phyloP scores from a whole-genome alignment of 2,113 vertebrate species.

The Paraplagusia blochii region DNA sequence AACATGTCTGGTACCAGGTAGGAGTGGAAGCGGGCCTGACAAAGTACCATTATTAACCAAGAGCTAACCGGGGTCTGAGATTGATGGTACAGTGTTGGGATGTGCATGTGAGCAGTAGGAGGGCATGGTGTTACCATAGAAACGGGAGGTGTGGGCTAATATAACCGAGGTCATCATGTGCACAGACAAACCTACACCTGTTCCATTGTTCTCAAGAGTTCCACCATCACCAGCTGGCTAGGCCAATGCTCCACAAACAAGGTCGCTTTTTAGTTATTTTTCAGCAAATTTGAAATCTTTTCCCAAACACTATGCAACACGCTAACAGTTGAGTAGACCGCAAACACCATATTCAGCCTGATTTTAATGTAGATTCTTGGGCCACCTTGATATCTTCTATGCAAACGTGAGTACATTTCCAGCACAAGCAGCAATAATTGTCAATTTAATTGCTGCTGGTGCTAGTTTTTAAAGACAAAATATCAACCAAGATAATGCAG shows the following conservation, averaged over 20 bases:
- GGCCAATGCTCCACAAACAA: background rate
- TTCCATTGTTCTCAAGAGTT: constrained; percentile 16
- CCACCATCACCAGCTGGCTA: constrained; percentile 23
- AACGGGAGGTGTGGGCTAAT: constrained; percentile 50
- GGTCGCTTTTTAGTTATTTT: no score
- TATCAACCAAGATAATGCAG: no score
- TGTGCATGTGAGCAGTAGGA: constrained; percentile 9
- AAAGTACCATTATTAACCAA: constrained; percentile 24
- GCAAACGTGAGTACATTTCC: no score
- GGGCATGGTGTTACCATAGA: constrained; percentile 54
- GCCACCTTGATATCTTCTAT: no score
- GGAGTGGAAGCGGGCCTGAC: constrained; percentile 7
- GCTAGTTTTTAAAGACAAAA: no score
- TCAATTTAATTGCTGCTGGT: no score
- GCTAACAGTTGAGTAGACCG: no score
- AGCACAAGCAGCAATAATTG: no score
- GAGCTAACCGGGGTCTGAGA: constrained; percentile 36
- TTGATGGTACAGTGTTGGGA: constrained; percentile 19
- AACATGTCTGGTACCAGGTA: constrained; percentile 4
- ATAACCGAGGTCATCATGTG: constrained; percentile 13
- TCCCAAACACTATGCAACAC: no score
- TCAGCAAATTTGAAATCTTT: no score
- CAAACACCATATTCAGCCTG: no score
- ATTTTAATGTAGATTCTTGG: no score
- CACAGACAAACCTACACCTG: constrained; percentile 44